phyloP scores from a whole-genome alignment of 2,797 vertebrate genomes.

The Sardinella longiceps region DNA sequence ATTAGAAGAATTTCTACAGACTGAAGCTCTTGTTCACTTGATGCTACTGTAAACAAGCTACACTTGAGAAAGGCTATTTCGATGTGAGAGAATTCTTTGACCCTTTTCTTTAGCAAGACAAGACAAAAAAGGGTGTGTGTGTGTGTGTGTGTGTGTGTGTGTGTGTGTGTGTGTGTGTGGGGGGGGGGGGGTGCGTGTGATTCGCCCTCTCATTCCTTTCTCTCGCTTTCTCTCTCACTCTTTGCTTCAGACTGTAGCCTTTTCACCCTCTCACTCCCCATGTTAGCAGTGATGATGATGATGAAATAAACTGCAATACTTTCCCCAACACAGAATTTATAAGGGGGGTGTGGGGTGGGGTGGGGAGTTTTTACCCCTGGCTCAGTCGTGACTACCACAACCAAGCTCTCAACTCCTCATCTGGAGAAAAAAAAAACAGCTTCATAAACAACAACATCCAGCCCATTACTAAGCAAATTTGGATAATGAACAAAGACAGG shows the following conservation, averaged over 20 bases:
- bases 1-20: background rate
- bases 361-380: slow-evolving; percentile 76
- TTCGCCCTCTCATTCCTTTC: slow-evolving; percentile 40
- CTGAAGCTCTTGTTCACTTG: background rate
- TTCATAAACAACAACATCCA: slow-evolving; percentile 55
- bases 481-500: slow-evolving; percentile 62
- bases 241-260: slow-evolving; percentile 73
- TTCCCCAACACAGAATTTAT: slow-evolving; percentile 78
- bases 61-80: background rate
- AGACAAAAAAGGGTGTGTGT: background rate
- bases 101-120: slow-evolving; percentile 7
- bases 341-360: slow-evolving; percentile 53
- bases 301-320: slow-evolving; percentile 75
- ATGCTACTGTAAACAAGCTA: background rate
- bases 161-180: background rate
- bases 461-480: slow-evolving; percentile 82
- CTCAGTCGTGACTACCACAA: slow-evolving; percentile 80
- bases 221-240: slow-evolving; percentile 56
- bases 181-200: background rate
- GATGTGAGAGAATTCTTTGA: background rate
- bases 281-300: slow-evolving; percentile 77
- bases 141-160: background rate
- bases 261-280: slow-evolving; percentile 79
- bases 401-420: slow-evolving; percentile 74
- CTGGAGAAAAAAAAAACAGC: background rate